phyloP scores from a whole-genome alignment of 2,888 invertebrate species.

The Caenorhabditis macrosperma region DNA sequence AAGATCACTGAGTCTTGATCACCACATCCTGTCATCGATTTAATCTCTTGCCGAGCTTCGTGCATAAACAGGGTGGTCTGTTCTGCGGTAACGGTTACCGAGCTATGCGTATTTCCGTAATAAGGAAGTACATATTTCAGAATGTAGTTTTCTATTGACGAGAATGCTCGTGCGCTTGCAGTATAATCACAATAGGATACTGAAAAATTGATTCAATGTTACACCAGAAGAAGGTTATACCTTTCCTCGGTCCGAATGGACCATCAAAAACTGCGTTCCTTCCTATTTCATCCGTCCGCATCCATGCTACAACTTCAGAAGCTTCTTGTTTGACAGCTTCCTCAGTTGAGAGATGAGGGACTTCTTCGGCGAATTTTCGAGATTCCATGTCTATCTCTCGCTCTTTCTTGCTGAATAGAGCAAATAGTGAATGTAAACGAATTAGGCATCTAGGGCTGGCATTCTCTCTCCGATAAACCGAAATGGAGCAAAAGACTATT shows the following conservation, averaged over 20 bases:
- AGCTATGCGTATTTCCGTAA: slow-evolving; percentile 90
- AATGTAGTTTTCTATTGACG: slow-evolving; percentile 68
- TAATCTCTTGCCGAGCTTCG: slow-evolving; percentile 86
- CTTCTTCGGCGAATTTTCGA: slow-evolving; percentile 65
- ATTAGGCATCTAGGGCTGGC: slow-evolving; percentile 16
- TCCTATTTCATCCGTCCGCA: slow-evolving; percentile 64
- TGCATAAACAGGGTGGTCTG: slow-evolving; percentile 92
- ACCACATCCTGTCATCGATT: slow-evolving; percentile 88
- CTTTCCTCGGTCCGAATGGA: slow-evolving; percentile 60
- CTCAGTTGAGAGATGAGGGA: slow-evolving; percentile 51
- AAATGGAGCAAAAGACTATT: slow-evolving; percentile 61
- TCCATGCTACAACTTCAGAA: slow-evolving; percentile 54
- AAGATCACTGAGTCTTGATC: slow-evolving; percentile 89
- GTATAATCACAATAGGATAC: slow-evolving; percentile 72
- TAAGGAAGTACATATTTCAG: slow-evolving; percentile 84
- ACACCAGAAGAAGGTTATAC: too few relatives aligned
- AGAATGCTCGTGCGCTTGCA: slow-evolving; percentile 67
- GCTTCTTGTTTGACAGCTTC: not conserved
- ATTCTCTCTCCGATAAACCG: not conserved
- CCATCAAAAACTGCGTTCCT: slow-evolving; percentile 49
- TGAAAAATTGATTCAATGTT: slow-evolving; percentile 32
- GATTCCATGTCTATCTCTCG: slow-evolving; percentile 41
- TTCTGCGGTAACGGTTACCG: slow-evolving; percentile 89
- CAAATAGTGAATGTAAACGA: slow-evolving; percentile 32
- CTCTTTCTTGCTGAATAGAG: slow-evolving; percentile 44